Percentiles rank a stretch among this genome's conserved stretches.
These are phyloP conservation scores for Arbacia lixula DNA, from an alignment of 53 echinoderm and acorn worm genomes.

Conservation along the genomic window DNA sequence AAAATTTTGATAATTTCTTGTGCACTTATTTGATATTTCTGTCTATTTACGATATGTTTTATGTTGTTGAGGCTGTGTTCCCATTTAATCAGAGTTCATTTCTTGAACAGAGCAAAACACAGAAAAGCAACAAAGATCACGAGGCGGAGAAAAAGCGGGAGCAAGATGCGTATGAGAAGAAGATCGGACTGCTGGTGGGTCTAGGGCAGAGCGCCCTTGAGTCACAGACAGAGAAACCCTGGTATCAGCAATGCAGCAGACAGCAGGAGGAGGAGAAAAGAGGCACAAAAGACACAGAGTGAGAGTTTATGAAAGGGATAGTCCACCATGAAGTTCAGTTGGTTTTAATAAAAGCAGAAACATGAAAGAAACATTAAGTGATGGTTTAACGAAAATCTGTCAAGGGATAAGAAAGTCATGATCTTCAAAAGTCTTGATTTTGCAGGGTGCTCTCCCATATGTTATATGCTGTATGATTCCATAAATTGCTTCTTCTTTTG, in stretches of 20 bases:
- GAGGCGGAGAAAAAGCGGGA: conserved; percentile 91
- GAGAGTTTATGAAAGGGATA: too few relatives aligned
- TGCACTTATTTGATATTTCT: too few relatives aligned
- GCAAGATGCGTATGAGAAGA: conserved; percentile 90
- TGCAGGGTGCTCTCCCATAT: too few relatives aligned
- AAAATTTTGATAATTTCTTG: too few relatives aligned
- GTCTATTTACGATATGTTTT: background rate
- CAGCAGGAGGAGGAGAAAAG: conserved; percentile 8
- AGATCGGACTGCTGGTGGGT: conserved; percentile 89
- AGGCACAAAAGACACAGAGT: conserved; percentile 27
- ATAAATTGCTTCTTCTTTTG: too few relatives aligned
- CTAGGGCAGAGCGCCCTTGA: conserved; percentile 91
- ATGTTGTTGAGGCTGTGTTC: background rate
- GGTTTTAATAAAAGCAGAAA: too few relatives aligned
- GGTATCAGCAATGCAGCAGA: conserved; percentile 65
- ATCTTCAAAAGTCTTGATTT: too few relatives aligned
- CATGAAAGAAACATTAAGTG: too few relatives aligned
- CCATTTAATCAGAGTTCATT: background rate
- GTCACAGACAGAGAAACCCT: conserved; percentile 76
- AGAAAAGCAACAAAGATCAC: conserved; percentile 77
- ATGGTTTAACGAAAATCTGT: too few relatives aligned
- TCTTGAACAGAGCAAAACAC: conserved; percentile 3
- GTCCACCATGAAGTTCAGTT: too few relatives aligned
- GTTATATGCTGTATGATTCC: too few relatives aligned
- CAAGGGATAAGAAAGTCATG: too few relatives aligned